Evolutionary conservation across 2,888 invertebrate genomes (phyloP).

Genomic region (Malthinus seriepunctatus): DNA sequence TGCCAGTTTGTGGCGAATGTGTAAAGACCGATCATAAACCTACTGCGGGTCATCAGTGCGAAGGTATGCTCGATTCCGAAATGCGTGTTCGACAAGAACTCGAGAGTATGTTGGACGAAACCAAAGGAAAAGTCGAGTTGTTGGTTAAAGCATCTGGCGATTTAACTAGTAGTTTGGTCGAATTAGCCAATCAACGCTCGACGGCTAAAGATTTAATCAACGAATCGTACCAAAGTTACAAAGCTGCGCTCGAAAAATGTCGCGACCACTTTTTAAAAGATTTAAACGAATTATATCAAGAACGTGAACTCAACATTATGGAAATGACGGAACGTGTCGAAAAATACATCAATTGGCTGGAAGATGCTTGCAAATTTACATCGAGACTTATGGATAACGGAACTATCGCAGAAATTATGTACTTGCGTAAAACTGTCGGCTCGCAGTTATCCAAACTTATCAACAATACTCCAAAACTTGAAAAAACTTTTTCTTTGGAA

Average conservation of each 20-base stretch:
- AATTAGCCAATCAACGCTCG: constrained; percentile 85
- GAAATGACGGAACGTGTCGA: constrained; percentile 77
- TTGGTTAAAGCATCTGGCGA: constrained; percentile 76
- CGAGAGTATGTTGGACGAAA: constrained; percentile 72
- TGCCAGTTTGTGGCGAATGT: constrained; percentile 87
- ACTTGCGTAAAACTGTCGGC: constrained; percentile 78
- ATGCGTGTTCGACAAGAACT: constrained; percentile 75
- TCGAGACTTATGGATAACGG: constrained; percentile 80
- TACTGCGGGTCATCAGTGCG: constrained; percentile 78
- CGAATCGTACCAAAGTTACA: constrained; percentile 79
- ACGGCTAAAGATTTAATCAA: constrained; percentile 81
- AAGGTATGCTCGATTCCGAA: constrained; percentile 80
- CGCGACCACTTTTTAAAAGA: constrained; percentile 76
- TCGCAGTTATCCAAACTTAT: constrained; percentile 78
- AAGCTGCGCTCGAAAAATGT: constrained; percentile 79
- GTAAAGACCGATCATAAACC: constrained; percentile 81
- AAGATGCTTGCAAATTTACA: constrained; percentile 86
- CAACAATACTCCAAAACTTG: constrained; percentile 80
- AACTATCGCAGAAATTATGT: constrained; percentile 82
- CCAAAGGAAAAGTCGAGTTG: constrained; percentile 73
- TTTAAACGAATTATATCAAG: constrained; percentile 76
- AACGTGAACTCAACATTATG: constrained; percentile 88
- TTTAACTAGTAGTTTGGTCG: constrained; percentile 79
- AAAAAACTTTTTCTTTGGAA: constrained; percentile 77
- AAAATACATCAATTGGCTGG: constrained; percentile 81